These are phyloP conservation scores for Agelas oroides DNA, from an alignment of 37 sponge, comb jelly and placozoan species.

Conservation along the genomic window DNA sequence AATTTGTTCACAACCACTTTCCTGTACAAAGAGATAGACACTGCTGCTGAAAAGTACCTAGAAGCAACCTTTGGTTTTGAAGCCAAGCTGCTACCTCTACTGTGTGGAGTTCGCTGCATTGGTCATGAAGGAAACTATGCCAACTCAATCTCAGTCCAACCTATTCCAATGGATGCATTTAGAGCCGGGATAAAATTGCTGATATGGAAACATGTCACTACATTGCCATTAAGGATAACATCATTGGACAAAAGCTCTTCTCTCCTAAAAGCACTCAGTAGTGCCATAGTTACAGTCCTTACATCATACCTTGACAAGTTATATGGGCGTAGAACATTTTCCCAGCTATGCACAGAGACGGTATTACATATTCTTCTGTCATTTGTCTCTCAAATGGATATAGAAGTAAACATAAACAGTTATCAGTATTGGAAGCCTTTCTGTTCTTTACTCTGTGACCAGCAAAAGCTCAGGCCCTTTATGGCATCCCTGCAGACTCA, in stretches of 20 bases:
- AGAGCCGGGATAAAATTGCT: no score
- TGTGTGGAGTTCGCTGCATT: slow-evolving; percentile 54
- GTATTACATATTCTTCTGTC: not conserved
- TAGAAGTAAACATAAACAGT: not conserved
- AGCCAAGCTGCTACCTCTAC: slow-evolving; percentile 18
- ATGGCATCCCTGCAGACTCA: slow-evolving; percentile 35
- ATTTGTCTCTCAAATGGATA: slow-evolving; percentile 4
- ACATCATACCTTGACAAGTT: no score
- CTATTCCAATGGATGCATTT: not conserved
- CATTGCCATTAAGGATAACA: no score
- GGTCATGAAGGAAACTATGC: slow-evolving; percentile 38
- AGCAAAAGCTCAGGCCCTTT: slow-evolving; percentile 2
- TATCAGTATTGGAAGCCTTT: slow-evolving; percentile 26
- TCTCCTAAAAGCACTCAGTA: no score
- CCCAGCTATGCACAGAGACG: slow-evolving; percentile 22
- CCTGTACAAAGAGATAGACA: not conserved
- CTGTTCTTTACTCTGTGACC: not conserved
- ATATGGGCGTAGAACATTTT: no score
- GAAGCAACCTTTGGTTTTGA: slow-evolving; percentile 33
- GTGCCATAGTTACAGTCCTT: no score
- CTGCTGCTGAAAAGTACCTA: slow-evolving; percentile 11
- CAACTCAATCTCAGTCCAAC: not conserved
- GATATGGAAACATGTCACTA: no score
- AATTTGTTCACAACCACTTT: slow-evolving; percentile 31
- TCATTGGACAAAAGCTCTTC: no score